Percentiles rank a stretch among this genome's conserved stretches.
Conservation (phyloP, 2,888 invertebrate genomes). For the Acanthococcus lagerstroemiae region DNA sequence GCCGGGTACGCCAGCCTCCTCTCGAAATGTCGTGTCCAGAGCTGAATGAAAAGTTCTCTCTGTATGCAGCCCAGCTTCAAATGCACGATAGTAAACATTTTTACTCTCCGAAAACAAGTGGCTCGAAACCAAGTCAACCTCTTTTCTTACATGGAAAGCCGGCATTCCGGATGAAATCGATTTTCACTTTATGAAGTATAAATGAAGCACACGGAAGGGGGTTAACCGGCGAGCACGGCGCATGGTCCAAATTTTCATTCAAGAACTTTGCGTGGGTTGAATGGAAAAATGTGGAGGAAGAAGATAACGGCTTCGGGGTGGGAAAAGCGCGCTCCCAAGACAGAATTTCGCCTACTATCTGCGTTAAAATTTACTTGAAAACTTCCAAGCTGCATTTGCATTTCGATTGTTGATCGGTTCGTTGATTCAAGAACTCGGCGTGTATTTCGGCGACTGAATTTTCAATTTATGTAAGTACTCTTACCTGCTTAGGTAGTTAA, state of each 20-base stretch:
- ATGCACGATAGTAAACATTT: too few species aligned
- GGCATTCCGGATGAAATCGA: neutral
- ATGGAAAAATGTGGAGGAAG: neutral
- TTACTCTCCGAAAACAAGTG: neutral
- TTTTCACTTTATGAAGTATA: neutral
- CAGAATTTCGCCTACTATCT: too few species aligned
- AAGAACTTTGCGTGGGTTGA: neutral
- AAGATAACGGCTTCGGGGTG: neutral
- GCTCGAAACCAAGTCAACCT: neutral
- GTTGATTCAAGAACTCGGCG: neutral
- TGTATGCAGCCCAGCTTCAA: too few species aligned
- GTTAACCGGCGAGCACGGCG: neutral
- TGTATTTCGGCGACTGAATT: too few species aligned
- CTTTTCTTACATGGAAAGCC: neutral
- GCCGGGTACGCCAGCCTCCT: too few species aligned
- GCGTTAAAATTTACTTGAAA: neutral
- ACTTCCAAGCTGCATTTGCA: conserved; percentile 19
- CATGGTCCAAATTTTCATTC: neutral
- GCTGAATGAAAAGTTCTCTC: too few species aligned
- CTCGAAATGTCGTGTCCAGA: too few species aligned
- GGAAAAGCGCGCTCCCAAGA: neutral
- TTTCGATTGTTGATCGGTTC: conserved; percentile 14
- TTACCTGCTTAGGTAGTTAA: too few species aligned
- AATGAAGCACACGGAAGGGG: neutral
- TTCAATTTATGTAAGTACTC: too few species aligned